These are phyloP conservation scores for Prochilodus magdalenae DNA, from an alignment of 2,113 vertebrate genomes.

Conservation along the genomic window DNA sequence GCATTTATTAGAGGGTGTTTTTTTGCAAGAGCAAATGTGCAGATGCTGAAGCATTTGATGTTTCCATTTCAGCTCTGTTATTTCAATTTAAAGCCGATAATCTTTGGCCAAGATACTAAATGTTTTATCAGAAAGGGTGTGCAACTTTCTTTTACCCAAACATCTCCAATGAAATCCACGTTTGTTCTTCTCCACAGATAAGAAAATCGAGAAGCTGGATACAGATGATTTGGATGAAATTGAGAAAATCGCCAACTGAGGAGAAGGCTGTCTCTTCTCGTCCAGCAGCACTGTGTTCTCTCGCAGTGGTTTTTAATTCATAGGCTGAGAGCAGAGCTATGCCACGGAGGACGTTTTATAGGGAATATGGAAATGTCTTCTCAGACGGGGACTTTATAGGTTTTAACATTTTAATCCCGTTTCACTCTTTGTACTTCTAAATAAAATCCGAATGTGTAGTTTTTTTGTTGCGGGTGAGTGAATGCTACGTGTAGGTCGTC, in stretches of 20 bases:
- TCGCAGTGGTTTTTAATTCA: conserved; percentile 65
- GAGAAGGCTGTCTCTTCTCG: background rate
- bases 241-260: conserved; percentile 93
- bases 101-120: too few relatives aligned
- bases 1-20: too few relatives aligned
- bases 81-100: too few relatives aligned
- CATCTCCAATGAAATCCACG: background rate
- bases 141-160: background rate
- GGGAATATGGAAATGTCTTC: conserved; percentile 61
- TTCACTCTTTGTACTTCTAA: conserved; percentile 78
- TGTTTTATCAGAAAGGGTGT: background rate
- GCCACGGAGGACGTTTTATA: conserved; percentile 67
- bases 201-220: conserved; percentile 93
- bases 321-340: conserved; percentile 56
- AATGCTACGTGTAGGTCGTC: background rate
- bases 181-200: conserved; percentile 76
- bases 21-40: too few relatives aligned
- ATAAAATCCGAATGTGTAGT: conserved; percentile 66
- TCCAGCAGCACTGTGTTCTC: conserved; percentile 62
- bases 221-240: conserved; percentile 97
- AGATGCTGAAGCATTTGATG: too few relatives aligned
- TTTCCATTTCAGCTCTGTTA: too few relatives aligned
- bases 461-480: background rate
- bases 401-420: conserved; percentile 68
- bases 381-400: conserved; percentile 66